A percentile compares a stretch with the other conserved stretches of the same genome.
phyloP scores from a whole-genome alignment of 2,888 invertebrate genomes.

The Temnothorax rugatulus region DNA sequence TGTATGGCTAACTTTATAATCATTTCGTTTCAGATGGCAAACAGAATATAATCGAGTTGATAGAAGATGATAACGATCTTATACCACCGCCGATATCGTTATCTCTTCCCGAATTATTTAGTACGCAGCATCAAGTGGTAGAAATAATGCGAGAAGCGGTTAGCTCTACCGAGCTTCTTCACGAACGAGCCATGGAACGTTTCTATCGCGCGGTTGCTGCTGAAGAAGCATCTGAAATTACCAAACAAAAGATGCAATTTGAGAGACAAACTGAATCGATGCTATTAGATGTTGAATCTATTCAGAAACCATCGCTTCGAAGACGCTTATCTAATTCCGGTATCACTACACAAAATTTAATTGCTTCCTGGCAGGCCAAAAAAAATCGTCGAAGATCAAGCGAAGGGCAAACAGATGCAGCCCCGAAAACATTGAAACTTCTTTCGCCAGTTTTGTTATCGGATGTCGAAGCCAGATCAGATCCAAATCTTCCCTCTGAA shows the following conservation, averaged over 20 bases:
- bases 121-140: conserved; percentile 88
- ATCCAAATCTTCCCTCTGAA: conserved; percentile 80
- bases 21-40: conserved; percentile 8
- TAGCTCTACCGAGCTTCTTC: conserved; percentile 94
- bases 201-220: conserved; percentile 93
- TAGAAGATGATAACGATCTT: conserved; percentile 88
- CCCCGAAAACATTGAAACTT: conserved; percentile 62
- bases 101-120: conserved; percentile 92
- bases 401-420: conserved; percentile 80
- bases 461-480: conserved; percentile 76
- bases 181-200: conserved; percentile 93
- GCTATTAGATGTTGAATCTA: conserved; percentile 63
- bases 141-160: conserved; percentile 90
- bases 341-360: conserved; percentile 69
- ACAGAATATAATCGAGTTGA: conserved; percentile 76
- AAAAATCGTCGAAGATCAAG: conserved; percentile 81
- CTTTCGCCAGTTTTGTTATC: conserved; percentile 64
- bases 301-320: conserved; percentile 77
- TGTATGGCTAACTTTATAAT: not conserved
- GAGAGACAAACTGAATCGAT: conserved; percentile 81
- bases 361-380: conserved; percentile 79
- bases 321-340: conserved; percentile 87
- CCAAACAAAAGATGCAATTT: conserved; percentile 74
- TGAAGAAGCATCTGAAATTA: conserved; percentile 89
- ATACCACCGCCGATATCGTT: conserved; percentile 93